phyloP scores from a whole-genome alignment of 2,888 invertebrate species.

The Drosophila prolongata region DNA sequence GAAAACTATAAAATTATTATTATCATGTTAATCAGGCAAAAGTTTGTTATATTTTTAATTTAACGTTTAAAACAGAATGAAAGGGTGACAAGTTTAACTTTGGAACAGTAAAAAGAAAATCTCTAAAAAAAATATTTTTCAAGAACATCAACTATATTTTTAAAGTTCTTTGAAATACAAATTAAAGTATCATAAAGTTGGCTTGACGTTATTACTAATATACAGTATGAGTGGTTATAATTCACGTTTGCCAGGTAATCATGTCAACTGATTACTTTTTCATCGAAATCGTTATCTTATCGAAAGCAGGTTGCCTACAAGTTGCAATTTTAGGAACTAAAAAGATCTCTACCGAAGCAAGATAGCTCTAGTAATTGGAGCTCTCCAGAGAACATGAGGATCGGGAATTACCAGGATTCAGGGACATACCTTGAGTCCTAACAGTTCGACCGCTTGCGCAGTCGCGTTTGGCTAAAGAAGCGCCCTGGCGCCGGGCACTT shows the following conservation, averaged over 20 bases:
- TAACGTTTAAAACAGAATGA: too few relatives aligned
- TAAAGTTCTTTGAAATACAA: too few relatives aligned
- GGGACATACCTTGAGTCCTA: slow-evolving; percentile 21
- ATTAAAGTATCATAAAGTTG: too few relatives aligned
- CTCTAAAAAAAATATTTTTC: too few relatives aligned
- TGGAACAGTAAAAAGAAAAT: too few relatives aligned
- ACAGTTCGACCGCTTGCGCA: slow-evolving; percentile 59
- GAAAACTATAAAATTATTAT: too few relatives aligned
- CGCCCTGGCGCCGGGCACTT: slow-evolving; percentile 81
- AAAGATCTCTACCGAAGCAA: neutral
- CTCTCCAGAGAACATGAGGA: neutral
- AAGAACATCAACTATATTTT: too few relatives aligned
- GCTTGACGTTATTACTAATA: neutral
- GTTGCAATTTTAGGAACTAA: slow-evolving; percentile 15
- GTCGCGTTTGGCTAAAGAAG: slow-evolving; percentile 78
- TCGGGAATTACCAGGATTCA: too few relatives aligned
- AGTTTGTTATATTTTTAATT: too few relatives aligned
- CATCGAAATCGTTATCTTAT: neutral
- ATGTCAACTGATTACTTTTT: neutral
- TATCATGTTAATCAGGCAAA: too few relatives aligned
- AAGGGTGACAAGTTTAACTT: too few relatives aligned
- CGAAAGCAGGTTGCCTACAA: neutral
- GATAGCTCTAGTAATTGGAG: neutral
- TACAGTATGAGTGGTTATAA: neutral
- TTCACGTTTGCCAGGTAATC: neutral